These are phyloP conservation scores for Paedocypris sp. DNA, from an alignment of 2,113 vertebrate species.

Conservation along the genomic window DNA sequence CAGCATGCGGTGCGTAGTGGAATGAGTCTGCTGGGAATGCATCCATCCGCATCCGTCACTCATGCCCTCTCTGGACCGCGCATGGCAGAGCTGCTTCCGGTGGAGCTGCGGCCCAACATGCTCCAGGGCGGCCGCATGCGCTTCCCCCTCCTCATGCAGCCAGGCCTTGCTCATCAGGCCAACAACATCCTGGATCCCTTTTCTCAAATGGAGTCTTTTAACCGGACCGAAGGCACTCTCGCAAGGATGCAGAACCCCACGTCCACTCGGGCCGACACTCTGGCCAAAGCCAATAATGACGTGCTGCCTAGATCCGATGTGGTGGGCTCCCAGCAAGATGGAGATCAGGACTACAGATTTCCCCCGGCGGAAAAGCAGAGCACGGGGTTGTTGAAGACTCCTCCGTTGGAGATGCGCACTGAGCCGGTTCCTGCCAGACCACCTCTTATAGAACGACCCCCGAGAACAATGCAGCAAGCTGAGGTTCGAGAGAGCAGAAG, in stretches of 20 bases:
- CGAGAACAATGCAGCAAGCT: conserved; percentile 58
- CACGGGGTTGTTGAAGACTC: conserved; percentile 60
- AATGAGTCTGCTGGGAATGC: conserved; percentile 82
- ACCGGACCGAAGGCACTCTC: conserved; percentile 66
- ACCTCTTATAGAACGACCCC: conserved; percentile 55
- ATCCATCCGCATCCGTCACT: conserved; percentile 71
- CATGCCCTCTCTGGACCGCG: conserved; percentile 72
- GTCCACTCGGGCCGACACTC: conserved; percentile 50
- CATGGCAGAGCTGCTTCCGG: conserved; percentile 77
- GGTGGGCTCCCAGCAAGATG: conserved; percentile 74
- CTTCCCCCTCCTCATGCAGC: conserved; percentile 83
- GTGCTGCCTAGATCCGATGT: conserved; percentile 65
- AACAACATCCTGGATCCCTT: conserved; percentile 74
- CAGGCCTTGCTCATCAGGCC: conserved; percentile 67
- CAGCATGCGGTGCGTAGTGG: conserved; percentile 75
- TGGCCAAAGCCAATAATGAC: conserved; percentile 73
- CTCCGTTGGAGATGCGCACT: conserved; percentile 65
- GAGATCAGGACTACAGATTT: conserved; percentile 96
- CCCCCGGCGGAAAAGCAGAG: conserved; percentile 69
- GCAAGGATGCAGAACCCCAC: conserved; percentile 60
- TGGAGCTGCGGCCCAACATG: conserved; percentile 82
- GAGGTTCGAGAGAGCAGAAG: conserved; percentile 73
- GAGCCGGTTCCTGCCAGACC: conserved; percentile 58
- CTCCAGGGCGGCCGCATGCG: conserved; percentile 66
- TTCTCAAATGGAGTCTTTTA: conserved; percentile 79